Base-by-base conservation (phyloP, 2,113 vertebrate species). In the Maccullochella peelii region DNA sequence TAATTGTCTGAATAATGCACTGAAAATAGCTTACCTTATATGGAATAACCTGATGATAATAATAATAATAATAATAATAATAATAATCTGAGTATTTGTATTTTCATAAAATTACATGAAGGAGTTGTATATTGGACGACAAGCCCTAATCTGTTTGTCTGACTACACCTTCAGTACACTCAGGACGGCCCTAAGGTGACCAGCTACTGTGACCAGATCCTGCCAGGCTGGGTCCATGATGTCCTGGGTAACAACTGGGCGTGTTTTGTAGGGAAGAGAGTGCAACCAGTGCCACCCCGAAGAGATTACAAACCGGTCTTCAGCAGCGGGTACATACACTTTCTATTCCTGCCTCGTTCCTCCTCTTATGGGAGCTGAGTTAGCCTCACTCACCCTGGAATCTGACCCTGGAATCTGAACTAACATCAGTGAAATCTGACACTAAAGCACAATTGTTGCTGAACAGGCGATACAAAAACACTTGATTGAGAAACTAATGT, bases 181-280 rank as follows among this genome's bases (percentile, higher is more conserved):
- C 23, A 95, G 47, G 92, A 96, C 1, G 96, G 95, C 20, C 12
- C 52, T 0, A 93, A 92, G 16, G 96, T 97, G 58, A 97, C 95
- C 84, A 98, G 97, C 84, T 98, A 96, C 82, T 99, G 98, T 89
- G 95, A 99, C 9, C 97, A 99, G 88, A 99, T 97, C 0, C 80
- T 98, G 3, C 94, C 96, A 0, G 98, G 98, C 44, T 99, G 97
- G 98, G 98, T 97, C 1, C 98, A 99, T 47, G 97, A 99, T 58
- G 95, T 97, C 1, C 92, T 99, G 89, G 98, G 97, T 15, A 94
- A 88, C 79, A 99, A 99, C 80, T 99, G 98, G 98, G 98, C 96
- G 25, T 99, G 98, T 90, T 99, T 99, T 79, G 88, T 87, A 0
- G 98, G 97, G 38, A 97, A 93, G 81, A 98, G 95, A 77, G 82